These are phyloP conservation scores for Poeciliopsis retropinna DNA, from an alignment of 2,113 vertebrate genomes.

Conservation along the genomic window DNA sequence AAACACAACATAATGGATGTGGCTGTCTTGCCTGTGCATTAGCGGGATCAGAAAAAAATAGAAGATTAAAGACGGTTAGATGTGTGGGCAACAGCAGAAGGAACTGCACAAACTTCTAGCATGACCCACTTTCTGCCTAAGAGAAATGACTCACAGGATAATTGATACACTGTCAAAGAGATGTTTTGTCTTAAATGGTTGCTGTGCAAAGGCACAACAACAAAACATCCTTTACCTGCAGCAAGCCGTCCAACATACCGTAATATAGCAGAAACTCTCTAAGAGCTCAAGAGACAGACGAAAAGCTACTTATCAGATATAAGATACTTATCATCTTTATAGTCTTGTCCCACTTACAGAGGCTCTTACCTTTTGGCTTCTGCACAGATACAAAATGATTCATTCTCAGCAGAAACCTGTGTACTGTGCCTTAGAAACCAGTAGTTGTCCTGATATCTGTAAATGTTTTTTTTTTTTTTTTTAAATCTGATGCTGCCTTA, in stretches of 20 bases:
- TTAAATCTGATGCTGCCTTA: constrained; percentile 8
- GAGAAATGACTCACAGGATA: constrained; percentile 23
- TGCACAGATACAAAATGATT: constrained; percentile 59
- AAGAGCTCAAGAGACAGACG: constrained; percentile 65
- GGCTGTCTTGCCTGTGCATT: constrained; percentile 14
- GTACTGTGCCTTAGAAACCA: constrained; percentile 10
- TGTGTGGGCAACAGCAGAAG: constrained; percentile 13
- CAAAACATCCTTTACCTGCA: constrained; percentile 56
- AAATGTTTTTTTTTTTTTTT: neutral
- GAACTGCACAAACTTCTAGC: constrained; percentile 7
- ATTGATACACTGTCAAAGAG: constrained; percentile 24
- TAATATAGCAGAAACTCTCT: constrained; percentile 59
- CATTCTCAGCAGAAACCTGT: constrained; percentile 45
- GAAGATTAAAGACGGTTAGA: neutral
- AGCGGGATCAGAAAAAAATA: constrained; percentile 15
- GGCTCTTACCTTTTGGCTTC: constrained; percentile 53
- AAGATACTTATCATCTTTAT: constrained; percentile 69
- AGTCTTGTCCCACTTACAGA: constrained; percentile 58
- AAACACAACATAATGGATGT: constrained; percentile 39
- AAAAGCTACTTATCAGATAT: constrained; percentile 58
- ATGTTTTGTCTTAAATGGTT: constrained; percentile 2
- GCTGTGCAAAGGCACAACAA: constrained; percentile 23
- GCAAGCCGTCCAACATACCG: constrained; percentile 50
- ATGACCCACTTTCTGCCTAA: constrained; percentile 24
- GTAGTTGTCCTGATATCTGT: constrained; percentile 30